A percentile compares a stretch with the other conserved stretches of the same genome.
phyloP scores from a whole-genome alignment of 2,888 invertebrate genomes.

The Melinaea menophilus region DNA sequence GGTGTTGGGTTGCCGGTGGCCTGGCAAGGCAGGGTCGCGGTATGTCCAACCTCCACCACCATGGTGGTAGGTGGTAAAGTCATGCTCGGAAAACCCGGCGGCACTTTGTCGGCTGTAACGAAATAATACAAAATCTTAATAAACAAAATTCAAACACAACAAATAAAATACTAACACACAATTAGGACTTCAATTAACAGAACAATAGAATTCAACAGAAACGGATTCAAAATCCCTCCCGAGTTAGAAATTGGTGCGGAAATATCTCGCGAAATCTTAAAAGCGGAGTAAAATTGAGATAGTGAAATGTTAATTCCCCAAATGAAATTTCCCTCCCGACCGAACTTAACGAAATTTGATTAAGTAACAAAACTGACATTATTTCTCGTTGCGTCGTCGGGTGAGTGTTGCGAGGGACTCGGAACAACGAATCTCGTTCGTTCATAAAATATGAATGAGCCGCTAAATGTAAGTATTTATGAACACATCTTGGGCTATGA shows the following conservation, averaged over 20 bases:
- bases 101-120: slow-evolving; percentile 86
- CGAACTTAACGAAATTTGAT: slow-evolving; percentile 69
- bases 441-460: not conserved
- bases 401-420: slow-evolving; percentile 23
- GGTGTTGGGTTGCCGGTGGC: slow-evolving; percentile 91
- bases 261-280: slow-evolving; percentile 46
- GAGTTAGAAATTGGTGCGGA: slow-evolving; percentile 35
- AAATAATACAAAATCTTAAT: too few species aligned
- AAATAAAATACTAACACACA: not conserved
- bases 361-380: slow-evolving; percentile 67
- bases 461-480: not conserved
- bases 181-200: slow-evolving; percentile 13
- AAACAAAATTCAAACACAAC: slow-evolving; percentile 4
- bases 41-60: slow-evolving; percentile 97
- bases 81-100: slow-evolving; percentile 92
- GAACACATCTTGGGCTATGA: not conserved
- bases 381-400: slow-evolving; percentile 41
- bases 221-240: slow-evolving; percentile 19
- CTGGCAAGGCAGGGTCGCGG: slow-evolving; percentile 91
- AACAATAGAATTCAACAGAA: slow-evolving; percentile 20
- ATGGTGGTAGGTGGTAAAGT: slow-evolving; percentile 92
- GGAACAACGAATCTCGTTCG: not conserved
- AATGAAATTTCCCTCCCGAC: slow-evolving; percentile 60
- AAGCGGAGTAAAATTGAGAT: slow-evolving; percentile 59
- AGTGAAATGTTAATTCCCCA: slow-evolving; percentile 68